Conservation (phyloP, 2,113 vertebrate genomes). For the Aegypius monachus region DNA sequence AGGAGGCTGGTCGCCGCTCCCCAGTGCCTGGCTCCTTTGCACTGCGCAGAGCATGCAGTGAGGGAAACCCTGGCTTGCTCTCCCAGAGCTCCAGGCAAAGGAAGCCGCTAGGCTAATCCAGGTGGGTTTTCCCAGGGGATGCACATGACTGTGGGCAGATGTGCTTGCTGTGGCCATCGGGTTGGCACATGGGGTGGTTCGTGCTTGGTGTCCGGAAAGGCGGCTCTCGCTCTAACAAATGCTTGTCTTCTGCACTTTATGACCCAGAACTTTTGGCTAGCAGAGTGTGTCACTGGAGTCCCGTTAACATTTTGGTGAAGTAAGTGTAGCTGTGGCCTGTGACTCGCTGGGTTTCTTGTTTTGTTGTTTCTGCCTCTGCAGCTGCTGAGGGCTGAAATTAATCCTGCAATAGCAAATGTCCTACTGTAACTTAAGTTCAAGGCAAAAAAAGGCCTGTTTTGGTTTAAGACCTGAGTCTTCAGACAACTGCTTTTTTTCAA, state of each 20-base stretch:
- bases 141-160: background rate
- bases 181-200: accelerated
- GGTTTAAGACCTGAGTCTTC: background rate
- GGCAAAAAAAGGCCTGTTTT: background rate
- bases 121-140: background rate
- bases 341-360: background rate
- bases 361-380: background rate
- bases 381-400: background rate
- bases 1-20: background rate
- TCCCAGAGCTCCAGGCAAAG: background rate
- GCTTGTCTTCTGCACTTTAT: background rate
- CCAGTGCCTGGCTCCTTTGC: background rate
- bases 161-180: accelerated
- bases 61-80: background rate
- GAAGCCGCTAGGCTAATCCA: background rate
- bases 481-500: background rate
- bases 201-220: background rate
- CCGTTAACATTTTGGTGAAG: accelerated
- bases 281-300: background rate
- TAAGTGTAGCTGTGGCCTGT: background rate
- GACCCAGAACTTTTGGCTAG: background rate
- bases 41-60: accelerated
- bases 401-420: background rate
- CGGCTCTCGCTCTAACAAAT: background rate
- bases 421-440: background rate